These are phyloP conservation scores for Saguinus midas DNA, from an alignment of 2,113 vertebrate species.

Conservation along the genomic window DNA sequence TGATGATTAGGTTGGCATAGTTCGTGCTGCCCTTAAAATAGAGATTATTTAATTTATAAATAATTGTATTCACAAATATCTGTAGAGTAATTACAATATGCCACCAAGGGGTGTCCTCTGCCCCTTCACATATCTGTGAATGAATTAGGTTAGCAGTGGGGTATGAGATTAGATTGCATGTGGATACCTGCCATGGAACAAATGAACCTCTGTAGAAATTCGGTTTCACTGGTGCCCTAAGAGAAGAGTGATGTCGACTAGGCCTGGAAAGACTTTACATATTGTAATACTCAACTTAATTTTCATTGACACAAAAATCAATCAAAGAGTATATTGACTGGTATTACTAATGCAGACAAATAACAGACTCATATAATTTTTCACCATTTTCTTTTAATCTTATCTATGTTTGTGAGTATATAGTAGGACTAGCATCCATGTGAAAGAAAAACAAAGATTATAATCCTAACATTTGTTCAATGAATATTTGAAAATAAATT, in stretches of 20 bases:
- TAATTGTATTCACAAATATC: background rate
- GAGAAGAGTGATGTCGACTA: background rate
- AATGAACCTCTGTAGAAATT: background rate
- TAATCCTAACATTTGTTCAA: background rate
- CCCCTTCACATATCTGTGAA: background rate
- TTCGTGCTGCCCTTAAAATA: background rate
- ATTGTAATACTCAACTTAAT: background rate
- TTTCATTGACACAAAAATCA: background rate
- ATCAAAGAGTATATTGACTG: background rate
- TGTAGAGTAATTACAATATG: background rate
- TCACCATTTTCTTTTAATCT: background rate
- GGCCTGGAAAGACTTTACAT: background rate
- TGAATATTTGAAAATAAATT: background rate
- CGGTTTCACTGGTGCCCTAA: background rate
- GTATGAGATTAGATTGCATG: background rate
- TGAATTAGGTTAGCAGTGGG: background rate
- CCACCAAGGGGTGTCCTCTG: background rate
- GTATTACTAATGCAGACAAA: background rate
- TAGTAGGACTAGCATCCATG: background rate
- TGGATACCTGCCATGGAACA: background rate
- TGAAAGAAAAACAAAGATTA: background rate
- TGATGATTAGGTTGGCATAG: fast-evolving
- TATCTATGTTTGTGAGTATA: background rate
- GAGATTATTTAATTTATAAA: background rate
- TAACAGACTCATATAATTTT: background rate